Conservation (phyloP, 2,797 vertebrate species). For the Sparidentex hasta region DNA sequence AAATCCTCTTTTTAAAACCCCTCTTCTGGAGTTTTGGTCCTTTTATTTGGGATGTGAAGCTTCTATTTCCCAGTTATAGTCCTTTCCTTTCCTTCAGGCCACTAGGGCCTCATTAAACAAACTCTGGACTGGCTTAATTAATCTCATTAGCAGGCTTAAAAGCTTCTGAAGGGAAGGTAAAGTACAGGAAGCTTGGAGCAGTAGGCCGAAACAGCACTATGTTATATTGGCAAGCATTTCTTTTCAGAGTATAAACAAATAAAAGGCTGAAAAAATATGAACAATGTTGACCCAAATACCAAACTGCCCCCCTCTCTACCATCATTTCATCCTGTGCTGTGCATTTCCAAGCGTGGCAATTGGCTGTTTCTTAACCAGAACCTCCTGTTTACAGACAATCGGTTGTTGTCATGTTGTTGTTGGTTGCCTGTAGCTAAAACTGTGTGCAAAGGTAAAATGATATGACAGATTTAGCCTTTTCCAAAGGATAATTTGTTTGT, state of each 20-base stretch:
- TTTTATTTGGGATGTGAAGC: slow-evolving; percentile 48
- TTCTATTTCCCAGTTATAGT: slow-evolving; percentile 41
- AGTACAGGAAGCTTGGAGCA: slow-evolving; percentile 54
- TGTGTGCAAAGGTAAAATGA: slow-evolving; percentile 1
- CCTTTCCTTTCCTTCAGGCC: slow-evolving; percentile 68
- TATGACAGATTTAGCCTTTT: not conserved
- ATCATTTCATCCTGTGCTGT: slow-evolving; percentile 38
- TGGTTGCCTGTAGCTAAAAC: slow-evolving; percentile 12
- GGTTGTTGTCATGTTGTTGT: slow-evolving; percentile 16
- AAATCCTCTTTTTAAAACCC: slow-evolving; percentile 38
- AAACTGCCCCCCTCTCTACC: slow-evolving; percentile 3
- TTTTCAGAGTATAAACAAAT: slow-evolving; percentile 67
- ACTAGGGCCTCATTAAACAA: slow-evolving; percentile 76
- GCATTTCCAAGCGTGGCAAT: slow-evolving; percentile 19
- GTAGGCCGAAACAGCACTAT: slow-evolving; percentile 32
- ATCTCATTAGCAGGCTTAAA: slow-evolving; percentile 81
- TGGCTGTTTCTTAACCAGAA: slow-evolving; percentile 19
- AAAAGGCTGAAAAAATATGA: slow-evolving; percentile 63
- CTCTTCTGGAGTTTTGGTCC: slow-evolving; percentile 24
- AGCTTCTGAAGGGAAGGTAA: slow-evolving; percentile 67
- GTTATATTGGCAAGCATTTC: slow-evolving; percentile 41
- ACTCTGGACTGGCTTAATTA: slow-evolving; percentile 79
- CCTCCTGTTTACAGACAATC: slow-evolving; percentile 32
- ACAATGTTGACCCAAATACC: slow-evolving; percentile 72
- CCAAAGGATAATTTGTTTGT: too few relatives aligned